Percentiles rank a stretch among this genome's conserved stretches.
Evolutionary conservation across 2,888 invertebrate species (phyloP).

Genomic region (Acleris laterana): DNA sequence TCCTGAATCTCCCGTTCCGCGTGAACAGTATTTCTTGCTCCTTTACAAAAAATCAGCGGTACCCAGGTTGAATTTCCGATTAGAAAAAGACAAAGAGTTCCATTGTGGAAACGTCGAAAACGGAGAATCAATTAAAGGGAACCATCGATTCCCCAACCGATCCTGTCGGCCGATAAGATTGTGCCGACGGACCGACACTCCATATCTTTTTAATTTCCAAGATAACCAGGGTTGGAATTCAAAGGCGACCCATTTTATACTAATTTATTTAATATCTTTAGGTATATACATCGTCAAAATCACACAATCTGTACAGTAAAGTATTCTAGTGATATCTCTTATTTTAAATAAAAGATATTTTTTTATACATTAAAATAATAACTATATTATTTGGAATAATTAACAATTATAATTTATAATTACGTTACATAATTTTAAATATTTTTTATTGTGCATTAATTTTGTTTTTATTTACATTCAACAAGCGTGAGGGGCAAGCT

Average conservation of each 20-base stretch:
- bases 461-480: conserved; percentile 70
- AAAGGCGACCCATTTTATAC: conserved; percentile 60
- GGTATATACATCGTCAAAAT: conserved; percentile 74
- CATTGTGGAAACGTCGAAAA: conserved; percentile 63
- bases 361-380: conserved; percentile 62
- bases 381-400: conserved; percentile 55
- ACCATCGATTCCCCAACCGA: conserved; percentile 73
- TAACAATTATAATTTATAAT: conserved; percentile 60
- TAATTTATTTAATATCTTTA: conserved; percentile 74
- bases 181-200: conserved; percentile 43
- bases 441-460: conserved; percentile 70
- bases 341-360: conserved; percentile 75
- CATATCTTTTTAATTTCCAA: conserved; percentile 57
- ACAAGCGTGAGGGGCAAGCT: conserved; percentile 80
- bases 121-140: conserved; percentile 80
- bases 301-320: conserved; percentile 77
- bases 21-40: conserved; percentile 54
- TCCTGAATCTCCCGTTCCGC: conserved; percentile 20
- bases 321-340: conserved; percentile 68
- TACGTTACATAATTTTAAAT: conserved; percentile 58
- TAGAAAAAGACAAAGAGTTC: conserved; percentile 75
- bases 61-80: conserved; percentile 70
- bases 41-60: conserved; percentile 66
- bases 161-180: conserved; percentile 69
- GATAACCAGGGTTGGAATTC: conserved; percentile 43